Base-by-base conservation (phyloP, 2,113 vertebrate genomes). In the Anolis sagrei region DNA sequence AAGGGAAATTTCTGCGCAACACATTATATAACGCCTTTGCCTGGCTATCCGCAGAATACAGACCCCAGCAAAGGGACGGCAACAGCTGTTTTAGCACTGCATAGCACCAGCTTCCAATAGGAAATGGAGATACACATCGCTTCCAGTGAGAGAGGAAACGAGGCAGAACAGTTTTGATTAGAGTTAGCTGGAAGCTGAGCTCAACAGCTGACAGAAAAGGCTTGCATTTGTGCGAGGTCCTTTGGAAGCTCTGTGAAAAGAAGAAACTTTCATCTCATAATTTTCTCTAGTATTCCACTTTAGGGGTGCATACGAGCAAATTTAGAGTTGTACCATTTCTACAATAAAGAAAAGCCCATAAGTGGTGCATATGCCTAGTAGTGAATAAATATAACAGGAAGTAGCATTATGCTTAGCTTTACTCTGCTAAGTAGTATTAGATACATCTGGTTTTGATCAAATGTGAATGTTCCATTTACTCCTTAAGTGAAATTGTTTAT, bases 1-100 rank as follows among this genome's bases (percentile, higher is more conserved):
- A 54, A 64, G 81, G 88, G n/a, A 90, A 29, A 58, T 81, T 90
- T 84, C 64, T 79, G 81, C 84, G 1, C 39, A 88, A 25, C 0
- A 16, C 29, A 34, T 84, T 80, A 29, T 1, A 19, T 23, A 75
- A 11, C 14, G 54, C 51, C 34, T 23, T 74, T 85, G 84, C 76
- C 51, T 85, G 82, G 81, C 16, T 23, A 79, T 49, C 10, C 14
- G 27, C 51, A 23, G 70, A 75, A 79, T 68, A 48, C 23, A 70
- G 34, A 9, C 19, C 72, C 70, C 10, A 19, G 9, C 39, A 36
- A 54, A 23, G 58, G 81, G 70, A 87, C 88, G 64, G 80, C 16
- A 44, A 39, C n/a, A 79, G 64, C 14, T 27, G 32, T 72, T 36
- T 76, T n/a, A 1, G 49, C 32, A 69, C 72, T 75, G 23, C 64